These are phyloP conservation scores for Etheostoma cragini DNA, from an alignment of 2,113 vertebrate species.

Conservation along the genomic window DNA sequence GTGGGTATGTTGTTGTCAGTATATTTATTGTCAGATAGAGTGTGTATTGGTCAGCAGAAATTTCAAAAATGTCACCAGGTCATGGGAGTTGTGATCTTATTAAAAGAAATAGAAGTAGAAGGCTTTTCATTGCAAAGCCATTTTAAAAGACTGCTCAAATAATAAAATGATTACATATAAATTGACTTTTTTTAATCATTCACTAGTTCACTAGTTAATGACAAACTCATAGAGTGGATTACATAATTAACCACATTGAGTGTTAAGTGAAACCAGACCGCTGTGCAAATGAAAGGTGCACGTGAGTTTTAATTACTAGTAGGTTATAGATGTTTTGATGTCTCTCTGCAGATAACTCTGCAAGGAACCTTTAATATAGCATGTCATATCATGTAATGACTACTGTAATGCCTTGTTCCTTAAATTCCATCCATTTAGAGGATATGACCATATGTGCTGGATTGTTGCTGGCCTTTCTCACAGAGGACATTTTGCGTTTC, in stretches of 20 bases:
- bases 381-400: not conserved
- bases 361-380: not conserved
- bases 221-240: not conserved
- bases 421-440: not conserved
- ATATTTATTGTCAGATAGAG: not conserved
- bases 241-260: not conserved
- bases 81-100: not conserved
- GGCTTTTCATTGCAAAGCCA: not conserved
- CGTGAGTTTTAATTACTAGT: not conserved
- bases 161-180: slow-evolving; percentile 15
- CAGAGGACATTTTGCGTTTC: not conserved
- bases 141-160: not conserved
- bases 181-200: slow-evolving; percentile 26
- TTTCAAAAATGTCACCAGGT: not conserved
- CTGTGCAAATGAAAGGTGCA: not conserved
- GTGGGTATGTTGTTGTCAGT: not conserved
- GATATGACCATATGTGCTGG: not conserved
- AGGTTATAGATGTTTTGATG: not conserved
- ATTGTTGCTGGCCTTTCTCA: not conserved
- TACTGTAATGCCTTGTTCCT: not conserved
- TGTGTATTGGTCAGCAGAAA: not conserved
- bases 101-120: not conserved
- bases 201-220: slow-evolving; percentile 15
- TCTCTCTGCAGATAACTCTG: not conserved
- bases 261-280: not conserved